Percentiles rank a stretch among this genome's conserved stretches.
Conservation (phyloP, 2,113 vertebrate genomes). For the Arenaria interpres region DNA sequence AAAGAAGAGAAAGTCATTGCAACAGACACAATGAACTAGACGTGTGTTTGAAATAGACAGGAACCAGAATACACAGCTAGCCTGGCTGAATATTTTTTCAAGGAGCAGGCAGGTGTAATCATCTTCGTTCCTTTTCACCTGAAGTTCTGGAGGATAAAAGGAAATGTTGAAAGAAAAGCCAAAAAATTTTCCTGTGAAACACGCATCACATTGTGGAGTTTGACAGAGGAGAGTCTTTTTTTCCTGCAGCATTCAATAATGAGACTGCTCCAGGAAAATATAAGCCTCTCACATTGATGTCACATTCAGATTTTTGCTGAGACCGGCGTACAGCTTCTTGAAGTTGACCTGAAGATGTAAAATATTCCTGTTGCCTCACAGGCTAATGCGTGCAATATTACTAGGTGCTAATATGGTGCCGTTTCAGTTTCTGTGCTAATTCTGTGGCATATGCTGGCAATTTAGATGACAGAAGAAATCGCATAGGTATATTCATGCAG, state of each 20-base stretch:
- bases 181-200: not conserved
- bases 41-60: not conserved
- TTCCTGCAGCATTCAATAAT: not conserved
- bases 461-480: slow-evolving; percentile 25
- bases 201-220: not conserved
- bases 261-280: not conserved
- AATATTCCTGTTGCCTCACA: not conserved
- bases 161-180: not conserved
- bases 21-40: not conserved
- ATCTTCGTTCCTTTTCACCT: not conserved
- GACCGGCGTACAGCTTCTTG: not conserved
- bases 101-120: not conserved
- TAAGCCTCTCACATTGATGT: not conserved
- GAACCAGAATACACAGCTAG: not conserved
- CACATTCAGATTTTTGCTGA: not conserved
- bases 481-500: not conserved
- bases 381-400: not conserved
- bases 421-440: slow-evolving; percentile 8
- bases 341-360: not conserved
- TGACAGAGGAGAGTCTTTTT: not conserved
- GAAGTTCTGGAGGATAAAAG: not conserved
- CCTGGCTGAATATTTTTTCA: not conserved
- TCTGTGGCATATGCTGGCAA: not conserved
- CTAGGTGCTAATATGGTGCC: not conserved
- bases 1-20: not conserved